phyloP scores from a whole-genome alignment of 2,113 vertebrate genomes.

The Apteryx mantelli region DNA sequence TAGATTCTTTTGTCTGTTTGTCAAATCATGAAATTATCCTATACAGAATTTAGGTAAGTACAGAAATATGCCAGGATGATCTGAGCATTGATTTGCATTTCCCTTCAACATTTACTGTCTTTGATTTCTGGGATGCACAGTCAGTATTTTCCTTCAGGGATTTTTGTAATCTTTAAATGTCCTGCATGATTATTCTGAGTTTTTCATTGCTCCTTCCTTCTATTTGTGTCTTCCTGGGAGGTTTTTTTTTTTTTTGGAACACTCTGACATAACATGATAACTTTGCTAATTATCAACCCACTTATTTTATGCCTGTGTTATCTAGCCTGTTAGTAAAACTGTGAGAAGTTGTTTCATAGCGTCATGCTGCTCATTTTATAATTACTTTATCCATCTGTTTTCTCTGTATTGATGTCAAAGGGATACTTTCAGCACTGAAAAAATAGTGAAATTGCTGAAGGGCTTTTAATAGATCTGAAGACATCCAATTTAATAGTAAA shows the following conservation, averaged over 20 bases:
- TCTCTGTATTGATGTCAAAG: conserved; percentile 32
- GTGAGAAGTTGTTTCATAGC: conserved; percentile 1
- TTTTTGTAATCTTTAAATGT: not conserved
- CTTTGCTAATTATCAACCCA: not conserved
- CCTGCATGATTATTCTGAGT: not conserved
- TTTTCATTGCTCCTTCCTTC: not conserved
- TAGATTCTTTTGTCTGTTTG: not conserved
- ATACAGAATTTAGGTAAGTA: not conserved
- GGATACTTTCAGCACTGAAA: not conserved
- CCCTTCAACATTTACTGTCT: not conserved
- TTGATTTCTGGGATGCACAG: not conserved
- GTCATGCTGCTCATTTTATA: conserved; percentile 3
- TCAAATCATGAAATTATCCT: not conserved
- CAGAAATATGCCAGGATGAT: not conserved
- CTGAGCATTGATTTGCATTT: not conserved
- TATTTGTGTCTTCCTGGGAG: not conserved
- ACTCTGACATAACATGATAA: not conserved
- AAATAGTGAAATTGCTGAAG: conserved; percentile 20
- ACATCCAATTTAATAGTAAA: not conserved
- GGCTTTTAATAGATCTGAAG: conserved; percentile 40
- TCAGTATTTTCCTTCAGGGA: not conserved
- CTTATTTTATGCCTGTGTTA: conserved; percentile 4
- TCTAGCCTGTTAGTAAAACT: conserved; percentile 9
- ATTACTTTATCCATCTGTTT: conserved; percentile 34
- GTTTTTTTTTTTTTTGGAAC: not conserved